Base-by-base conservation (phyloP, 2,888 invertebrate species). In the Gortyna flavago region DNA sequence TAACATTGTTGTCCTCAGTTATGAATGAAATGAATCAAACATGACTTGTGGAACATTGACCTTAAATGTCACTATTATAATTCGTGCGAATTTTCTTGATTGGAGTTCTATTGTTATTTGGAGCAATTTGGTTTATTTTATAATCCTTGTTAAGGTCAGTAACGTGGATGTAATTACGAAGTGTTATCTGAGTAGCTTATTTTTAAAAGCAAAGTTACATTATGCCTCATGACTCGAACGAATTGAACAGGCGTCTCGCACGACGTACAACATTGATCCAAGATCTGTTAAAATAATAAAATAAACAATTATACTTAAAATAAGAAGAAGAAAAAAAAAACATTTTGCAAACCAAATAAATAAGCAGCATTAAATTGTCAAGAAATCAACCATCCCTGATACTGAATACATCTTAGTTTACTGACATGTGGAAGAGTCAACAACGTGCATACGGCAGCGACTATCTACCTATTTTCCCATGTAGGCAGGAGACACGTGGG, bases 1-100 rank as follows among this genome's bases (percentile, higher is more conserved):
- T 64, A 77, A 75, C 77, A 87, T 86, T 86, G 77, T 85, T 85
- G 64, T 64, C 44, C 35, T 67, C 64, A 81, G 82, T 81, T 85
- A 79, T 81, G 84, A 82, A 86, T 85, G 77, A 86, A 85, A 79
- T 81, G 41, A 85, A 69, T 83, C 77, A 64, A 69, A 69, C 11
- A 41, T 70, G 59, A 72, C 65, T 65, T 32, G 72, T 77, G 61
- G 35, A 67, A 86, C 65, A 77, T 35, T 84, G 88, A 87, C 85
- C 87, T 88, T 80, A 85, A 65, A 61, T 85, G 77, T 84, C 78
- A 73, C 57, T 66, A 66, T 67, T 62, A 29, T 62, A 75, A 78
- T 72, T 81, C 51, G 72, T 87, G 80, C 35, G 83, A 84, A 81
- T 81, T 84, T 80, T 75, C 44, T 75, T 57, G 66, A 57, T 21